phyloP scores from a whole-genome alignment of 2,797 vertebrate species.

The Buceros bicornis region DNA sequence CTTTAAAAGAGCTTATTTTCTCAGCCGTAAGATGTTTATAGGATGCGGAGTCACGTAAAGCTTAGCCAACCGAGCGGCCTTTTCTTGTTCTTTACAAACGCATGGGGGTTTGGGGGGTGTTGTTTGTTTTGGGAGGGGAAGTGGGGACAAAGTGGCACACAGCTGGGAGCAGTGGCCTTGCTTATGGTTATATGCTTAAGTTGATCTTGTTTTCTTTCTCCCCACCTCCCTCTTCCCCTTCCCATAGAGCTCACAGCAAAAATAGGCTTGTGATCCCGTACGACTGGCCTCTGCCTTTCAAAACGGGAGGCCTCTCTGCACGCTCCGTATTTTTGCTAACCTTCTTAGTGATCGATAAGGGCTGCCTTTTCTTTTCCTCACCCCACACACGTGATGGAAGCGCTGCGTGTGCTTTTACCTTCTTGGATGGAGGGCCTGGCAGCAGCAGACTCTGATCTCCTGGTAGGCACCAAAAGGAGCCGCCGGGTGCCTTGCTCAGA shows the following conservation, averaged over 20 bases:
- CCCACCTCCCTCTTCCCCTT: background rate
- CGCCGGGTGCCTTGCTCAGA: background rate
- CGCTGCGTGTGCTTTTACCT: background rate
- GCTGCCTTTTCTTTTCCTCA: background rate
- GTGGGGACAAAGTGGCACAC: background rate
- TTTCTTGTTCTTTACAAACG: background rate
- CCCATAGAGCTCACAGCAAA: background rate
- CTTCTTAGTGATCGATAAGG: background rate
- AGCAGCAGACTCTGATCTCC: background rate
- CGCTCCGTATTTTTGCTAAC: background rate
- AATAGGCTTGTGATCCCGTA: background rate
- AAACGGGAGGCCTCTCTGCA: background rate
- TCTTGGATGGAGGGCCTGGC: background rate
- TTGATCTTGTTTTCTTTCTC: background rate
- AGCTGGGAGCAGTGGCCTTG: background rate
- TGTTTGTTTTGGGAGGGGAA: background rate
- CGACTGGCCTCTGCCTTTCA: background rate
- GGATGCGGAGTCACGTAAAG: background rate
- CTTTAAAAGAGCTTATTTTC: constrained; percentile 1
- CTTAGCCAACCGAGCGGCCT: background rate
- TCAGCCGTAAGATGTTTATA: background rate
- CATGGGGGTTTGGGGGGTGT: background rate
- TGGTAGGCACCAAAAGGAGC: background rate
- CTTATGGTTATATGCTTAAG: background rate
- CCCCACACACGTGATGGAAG: accelerated